Base-by-base conservation (phyloP, 2,797 vertebrate species). In the Rhabdomys pumilio region DNA sequence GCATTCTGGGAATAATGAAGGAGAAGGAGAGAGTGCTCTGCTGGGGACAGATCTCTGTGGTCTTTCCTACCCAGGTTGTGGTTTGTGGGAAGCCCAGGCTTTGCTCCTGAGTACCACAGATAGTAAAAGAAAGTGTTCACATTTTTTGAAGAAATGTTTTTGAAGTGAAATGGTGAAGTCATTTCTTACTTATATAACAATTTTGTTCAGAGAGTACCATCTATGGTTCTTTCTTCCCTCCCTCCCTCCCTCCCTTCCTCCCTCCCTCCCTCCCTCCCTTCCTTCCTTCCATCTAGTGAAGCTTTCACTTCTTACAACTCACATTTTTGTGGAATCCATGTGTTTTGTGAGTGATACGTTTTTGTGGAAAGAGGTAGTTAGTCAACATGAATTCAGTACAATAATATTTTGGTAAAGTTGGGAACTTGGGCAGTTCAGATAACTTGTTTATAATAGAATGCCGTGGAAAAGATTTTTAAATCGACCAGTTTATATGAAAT, bases 391-490 rank as follows among this genome's bases (percentile, higher is more conserved):
- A 22, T 80, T 89, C 82, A 61, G 24, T 31, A 20, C n/a, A 38
- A 22, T 85, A 44, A 50, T 8, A 11, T 92, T 90, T 91, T 79
- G 73, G n/a, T 91, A 63, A 91, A 31, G 76, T 89, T 82, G 34
- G 59, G 31, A 82, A 95, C 91, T 72, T 31, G 20, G 15, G 69
- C 69, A 80, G 29, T 31, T 86, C 44, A 90, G 63, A 20, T 61
- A 94, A 86, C 82, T 89, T 93, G 38, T 88, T 93, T 89, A 81
- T n/a, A 75, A 19, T 75, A 89, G 31, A 87, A 61, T 44, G 11
- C 24, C 72, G 34, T 19, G 61, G 82, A 50, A 77, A 93, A 82
- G 55, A 38, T 38, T 92, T 96, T 95, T 72, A 95, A 93, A 65
- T 81, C 11, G 2, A 57, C 75, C 26, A 26, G 0, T 93, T 90